Conservation (phyloP, 1,140 invertebrate genomes). For the Eufriesea mexicana region DNA sequence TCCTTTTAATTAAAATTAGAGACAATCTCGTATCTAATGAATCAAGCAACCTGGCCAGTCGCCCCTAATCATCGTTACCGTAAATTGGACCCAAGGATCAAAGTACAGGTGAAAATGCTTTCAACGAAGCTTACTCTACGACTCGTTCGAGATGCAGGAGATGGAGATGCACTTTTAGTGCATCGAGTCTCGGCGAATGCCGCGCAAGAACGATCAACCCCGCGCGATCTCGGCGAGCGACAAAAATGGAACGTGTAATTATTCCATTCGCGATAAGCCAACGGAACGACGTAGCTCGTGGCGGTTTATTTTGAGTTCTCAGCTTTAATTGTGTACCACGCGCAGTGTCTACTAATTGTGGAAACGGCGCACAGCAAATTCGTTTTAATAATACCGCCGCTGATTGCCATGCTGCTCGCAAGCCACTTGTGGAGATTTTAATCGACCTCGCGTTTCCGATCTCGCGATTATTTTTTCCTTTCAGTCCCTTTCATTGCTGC, state of each 20-base stretch:
- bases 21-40: not conserved
- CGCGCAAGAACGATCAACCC: not conserved
- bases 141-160: slow-evolving; percentile 21
- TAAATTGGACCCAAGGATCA: slow-evolving; percentile 9
- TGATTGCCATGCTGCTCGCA: slow-evolving; percentile 29
- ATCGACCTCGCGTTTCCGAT: slow-evolving; percentile 1
- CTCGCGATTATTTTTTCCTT: not conserved
- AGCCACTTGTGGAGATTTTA: slow-evolving; percentile 20
- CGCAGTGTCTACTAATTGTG: slow-evolving; percentile 38
- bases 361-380: slow-evolving; percentile 12
- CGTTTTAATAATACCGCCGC: slow-evolving; percentile 41
- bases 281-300: slow-evolving; percentile 17
- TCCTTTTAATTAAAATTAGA: not conserved
- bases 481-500: not conserved
- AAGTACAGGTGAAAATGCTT: not conserved
- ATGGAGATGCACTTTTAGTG: no score
- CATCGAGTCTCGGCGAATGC: no score
- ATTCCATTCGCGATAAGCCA: slow-evolving; percentile 40
- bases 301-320: slow-evolving; percentile 26
- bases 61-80: not conserved
- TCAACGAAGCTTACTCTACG: not conserved
- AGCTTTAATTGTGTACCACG: slow-evolving; percentile 16
- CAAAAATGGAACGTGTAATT: slow-evolving; percentile 18
- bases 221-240: not conserved
- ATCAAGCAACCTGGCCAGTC: not conserved